These are phyloP conservation scores for Macrobrachium rosenbergii DNA, from an alignment of 1,140 invertebrate genomes.

Conservation along the genomic window DNA sequence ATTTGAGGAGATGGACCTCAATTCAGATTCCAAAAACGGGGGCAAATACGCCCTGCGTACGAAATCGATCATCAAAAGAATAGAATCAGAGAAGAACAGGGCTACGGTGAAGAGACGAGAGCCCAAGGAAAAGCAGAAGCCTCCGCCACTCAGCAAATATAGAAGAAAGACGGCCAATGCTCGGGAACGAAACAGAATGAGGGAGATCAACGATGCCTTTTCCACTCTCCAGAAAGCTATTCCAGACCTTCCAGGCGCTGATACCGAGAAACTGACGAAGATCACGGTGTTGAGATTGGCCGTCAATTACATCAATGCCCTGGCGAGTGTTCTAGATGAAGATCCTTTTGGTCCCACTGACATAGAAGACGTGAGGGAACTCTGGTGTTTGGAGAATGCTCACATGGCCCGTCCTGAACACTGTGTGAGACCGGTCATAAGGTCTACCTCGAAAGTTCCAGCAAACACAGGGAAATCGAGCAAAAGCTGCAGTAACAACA, in stretches of 20 bases:
- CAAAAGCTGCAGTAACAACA: slow-evolving; percentile 35
- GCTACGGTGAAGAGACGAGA: slow-evolving; percentile 67
- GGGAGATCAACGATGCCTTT: slow-evolving; percentile 90
- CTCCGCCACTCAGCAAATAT: slow-evolving; percentile 90
- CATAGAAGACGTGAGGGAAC: slow-evolving; percentile 62
- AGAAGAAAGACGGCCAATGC: slow-evolving; percentile 90
- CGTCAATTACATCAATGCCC: slow-evolving; percentile 86
- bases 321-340: slow-evolving; percentile 72
- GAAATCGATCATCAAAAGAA: slow-evolving; percentile 73
- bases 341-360: slow-evolving; percentile 59
- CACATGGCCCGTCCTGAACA: slow-evolving; percentile 65
- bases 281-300: slow-evolving; percentile 88
- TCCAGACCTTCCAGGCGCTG: slow-evolving; percentile 73
- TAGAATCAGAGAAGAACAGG: slow-evolving; percentile 71
- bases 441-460: slow-evolving; percentile 29
- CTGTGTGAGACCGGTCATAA: slow-evolving; percentile 54
- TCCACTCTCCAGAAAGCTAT: slow-evolving; percentile 83
- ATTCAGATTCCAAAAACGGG: slow-evolving; percentile 54
- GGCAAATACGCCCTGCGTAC: slow-evolving; percentile 74
- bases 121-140: slow-evolving; percentile 78
- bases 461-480: slow-evolving; percentile 17
- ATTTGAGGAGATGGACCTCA: slow-evolving; percentile 8
- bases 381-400: slow-evolving; percentile 65
- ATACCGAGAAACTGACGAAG: slow-evolving; percentile 84
- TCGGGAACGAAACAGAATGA: slow-evolving; percentile 86